Evolutionary conservation across 2,888 invertebrate genomes (phyloP), one percentile per base, ranked within the genome.

Genomic region (Synanthedon tipuliformis): DNA sequence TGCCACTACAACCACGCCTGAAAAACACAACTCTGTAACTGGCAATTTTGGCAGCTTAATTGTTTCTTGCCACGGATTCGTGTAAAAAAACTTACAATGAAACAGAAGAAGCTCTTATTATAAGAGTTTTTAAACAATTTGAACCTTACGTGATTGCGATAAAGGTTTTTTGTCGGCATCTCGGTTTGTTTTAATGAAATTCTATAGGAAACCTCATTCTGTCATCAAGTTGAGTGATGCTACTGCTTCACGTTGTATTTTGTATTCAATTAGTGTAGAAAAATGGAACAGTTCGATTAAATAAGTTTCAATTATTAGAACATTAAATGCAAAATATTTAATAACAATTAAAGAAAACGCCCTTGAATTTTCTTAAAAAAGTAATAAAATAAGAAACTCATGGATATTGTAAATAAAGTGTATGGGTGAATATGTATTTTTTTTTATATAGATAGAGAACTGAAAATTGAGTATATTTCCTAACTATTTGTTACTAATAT

Each of bases 31-130:
- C 51, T 13, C 49, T 40, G 54, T 50, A 56, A 50, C 55, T 53
- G 56, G 53, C 55, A 58, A 54, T 55, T 57, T 56, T 54, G 62
- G 57, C 59, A 60, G 55, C 57, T 60, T 59, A 57, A 61, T 61
- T 61, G 59, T 61, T 60, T 61, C 56, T 58, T 55, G 52, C 51
- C 40, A 48, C 53, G 18, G n/a, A 13, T 13, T 7, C 13, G 15
- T 15, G 45, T 11, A 15, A 15, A 45, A n/a, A 45, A 45, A 45
- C 13, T 45, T 15, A 45, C 45, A 45, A 13, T 13, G n/a, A 45
- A 41, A 13, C 7, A 13, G 41, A 13, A 15, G 15, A 45, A 45
- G 15, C 13, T 11, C 13, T 3, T 45, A 45, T 15, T n/a, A 45
- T 34, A 3, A 8, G 15, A 12, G 13, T 45, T 45, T 7, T n/a